Evolutionary conservation across 2,888 invertebrate species (phyloP).

Genomic region (Linnaemya tessellans): DNA sequence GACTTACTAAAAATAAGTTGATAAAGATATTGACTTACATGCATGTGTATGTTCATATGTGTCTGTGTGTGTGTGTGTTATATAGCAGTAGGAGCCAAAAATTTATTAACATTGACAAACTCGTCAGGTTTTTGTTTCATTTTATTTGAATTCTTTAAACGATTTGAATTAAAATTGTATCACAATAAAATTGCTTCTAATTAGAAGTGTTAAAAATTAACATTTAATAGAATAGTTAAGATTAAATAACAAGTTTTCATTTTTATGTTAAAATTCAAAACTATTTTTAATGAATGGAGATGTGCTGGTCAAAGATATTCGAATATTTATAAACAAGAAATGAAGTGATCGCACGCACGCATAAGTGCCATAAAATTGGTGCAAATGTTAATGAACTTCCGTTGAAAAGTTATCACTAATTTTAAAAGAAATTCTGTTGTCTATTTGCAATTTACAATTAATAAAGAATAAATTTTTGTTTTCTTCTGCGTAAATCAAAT

Average conservation of each 20-base stretch:
- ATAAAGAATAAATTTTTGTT: slow-evolving; percentile 1
- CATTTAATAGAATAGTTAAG: too few species aligned
- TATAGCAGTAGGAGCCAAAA: too few species aligned
- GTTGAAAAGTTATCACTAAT: background rate
- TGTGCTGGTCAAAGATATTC: background rate
- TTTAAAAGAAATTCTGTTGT: background rate
- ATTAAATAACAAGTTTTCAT: background rate
- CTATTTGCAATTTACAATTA: background rate
- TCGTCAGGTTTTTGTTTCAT: too few species aligned
- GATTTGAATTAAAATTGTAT: too few species aligned
- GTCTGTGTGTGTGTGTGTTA: too few species aligned
- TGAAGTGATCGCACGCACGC: background rate
- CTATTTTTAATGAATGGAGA: background rate
- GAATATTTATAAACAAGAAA: background rate
- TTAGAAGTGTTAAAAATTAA: too few species aligned
- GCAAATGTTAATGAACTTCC: slow-evolving; percentile 3
- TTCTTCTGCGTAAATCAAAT: background rate
- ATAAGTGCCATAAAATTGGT: background rate
- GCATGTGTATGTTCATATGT: too few species aligned
- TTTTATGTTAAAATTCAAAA: background rate
- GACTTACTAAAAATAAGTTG: background rate
- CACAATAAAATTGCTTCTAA: too few species aligned
- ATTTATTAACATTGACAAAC: too few species aligned
- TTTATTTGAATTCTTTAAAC: too few species aligned
- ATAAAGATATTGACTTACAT: background rate